Evolutionary conservation across 2,797 vertebrate genomes (phyloP).

Genomic region (Enteromius fasciolatus): DNA sequence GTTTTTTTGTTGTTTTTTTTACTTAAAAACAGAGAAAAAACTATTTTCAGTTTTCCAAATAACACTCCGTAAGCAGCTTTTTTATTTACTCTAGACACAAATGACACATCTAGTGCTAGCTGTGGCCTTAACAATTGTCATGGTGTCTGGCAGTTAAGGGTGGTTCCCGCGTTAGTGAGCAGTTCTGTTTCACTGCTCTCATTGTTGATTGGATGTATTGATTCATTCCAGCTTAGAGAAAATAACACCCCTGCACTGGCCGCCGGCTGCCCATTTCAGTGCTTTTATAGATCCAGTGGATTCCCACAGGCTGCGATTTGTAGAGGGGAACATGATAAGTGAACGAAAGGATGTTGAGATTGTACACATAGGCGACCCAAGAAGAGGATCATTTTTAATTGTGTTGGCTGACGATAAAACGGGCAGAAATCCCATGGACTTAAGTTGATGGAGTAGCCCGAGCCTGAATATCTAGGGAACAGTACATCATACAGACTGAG

Average conservation of each 20-base stretch:
- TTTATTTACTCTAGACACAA: neutral
- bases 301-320: conserved; percentile 50
- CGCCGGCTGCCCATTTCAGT: conserved; percentile 48
- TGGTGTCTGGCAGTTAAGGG: conserved; percentile 2
- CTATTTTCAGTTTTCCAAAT: neutral
- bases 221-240: conserved; percentile 46
- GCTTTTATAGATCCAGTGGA: conserved; percentile 41
- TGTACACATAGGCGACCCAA: conserved; percentile 27
- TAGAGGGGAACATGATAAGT: conserved; percentile 12
- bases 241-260: conserved; percentile 33
- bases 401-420: conserved; percentile 13
- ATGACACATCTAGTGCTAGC: conserved; percentile 4
- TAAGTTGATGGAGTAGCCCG: neutral
- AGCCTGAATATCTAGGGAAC: conserved; percentile 8
- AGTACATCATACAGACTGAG: neutral
- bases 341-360: conserved; percentile 24
- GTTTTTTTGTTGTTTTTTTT: no score
- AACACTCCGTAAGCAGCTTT: neutral
- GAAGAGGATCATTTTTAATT: conserved; percentile 51
- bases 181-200: conserved; percentile 42
- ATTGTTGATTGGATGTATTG: conserved; percentile 51
- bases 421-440: neutral
- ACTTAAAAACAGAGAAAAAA: neutral
- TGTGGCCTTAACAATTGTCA: neutral
- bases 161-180: conserved; percentile 2